Percentiles rank a stretch among this genome's conserved stretches.
Evolutionary conservation across 2,888 invertebrate genomes (phyloP).

Genomic region (Lathronympha strigana): DNA sequence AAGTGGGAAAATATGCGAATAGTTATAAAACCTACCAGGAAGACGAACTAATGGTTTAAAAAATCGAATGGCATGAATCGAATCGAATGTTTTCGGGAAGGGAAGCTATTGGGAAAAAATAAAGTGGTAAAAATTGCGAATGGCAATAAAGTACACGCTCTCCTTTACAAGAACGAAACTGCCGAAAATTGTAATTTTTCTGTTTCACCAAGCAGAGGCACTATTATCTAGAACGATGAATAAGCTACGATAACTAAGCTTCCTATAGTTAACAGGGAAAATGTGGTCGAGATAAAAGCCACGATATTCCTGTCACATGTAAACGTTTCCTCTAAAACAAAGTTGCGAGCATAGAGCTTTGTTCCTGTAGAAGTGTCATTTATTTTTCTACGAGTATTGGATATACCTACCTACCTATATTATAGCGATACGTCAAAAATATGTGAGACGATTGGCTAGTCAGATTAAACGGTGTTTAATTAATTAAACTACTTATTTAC

Average conservation of each 20-base stretch:
- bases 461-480: not conserved
- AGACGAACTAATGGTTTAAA: too few relatives aligned
- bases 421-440: not conserved
- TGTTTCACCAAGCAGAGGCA: not conserved
- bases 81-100: too few relatives aligned
- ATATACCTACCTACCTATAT: too few relatives aligned
- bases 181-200: not conserved
- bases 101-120: too few relatives aligned
- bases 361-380: not conserved
- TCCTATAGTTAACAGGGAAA: slow-evolving; percentile 24
- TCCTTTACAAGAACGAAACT: too few relatives aligned
- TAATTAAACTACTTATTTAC: not conserved
- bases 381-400: not conserved
- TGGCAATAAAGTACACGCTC: too few relatives aligned
- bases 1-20: too few relatives aligned
- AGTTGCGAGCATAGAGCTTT: slow-evolving; percentile 7
- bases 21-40: too few relatives aligned
- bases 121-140: too few relatives aligned
- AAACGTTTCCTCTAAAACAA: slow-evolving; percentile 18
- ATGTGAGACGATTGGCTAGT: not conserved
- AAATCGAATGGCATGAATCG: too few relatives aligned
- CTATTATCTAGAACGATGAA: slow-evolving; percentile 7
- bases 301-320: slow-evolving; percentile 10
- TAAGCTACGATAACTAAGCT: slow-evolving; percentile 20
- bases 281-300: slow-evolving; percentile 21